phyloP scores from a whole-genome alignment of 53 echinoderm and acorn worm genomes.

The Luidia sarsii region DNA sequence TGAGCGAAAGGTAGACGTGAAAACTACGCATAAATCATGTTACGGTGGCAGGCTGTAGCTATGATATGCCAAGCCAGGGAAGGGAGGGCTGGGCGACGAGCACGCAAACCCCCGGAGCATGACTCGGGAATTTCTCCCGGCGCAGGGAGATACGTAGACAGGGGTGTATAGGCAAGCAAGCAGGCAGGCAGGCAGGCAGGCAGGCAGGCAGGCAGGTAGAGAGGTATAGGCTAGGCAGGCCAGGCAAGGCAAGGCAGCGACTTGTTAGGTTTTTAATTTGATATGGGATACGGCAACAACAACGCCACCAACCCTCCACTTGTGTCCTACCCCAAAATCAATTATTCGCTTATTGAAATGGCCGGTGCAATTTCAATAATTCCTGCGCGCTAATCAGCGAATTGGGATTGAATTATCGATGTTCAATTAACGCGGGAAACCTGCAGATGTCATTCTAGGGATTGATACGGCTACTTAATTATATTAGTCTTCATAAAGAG shows the following conservation, averaged over 20 bases:
- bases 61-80: background rate
- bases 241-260: background rate
- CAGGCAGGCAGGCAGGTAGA: too few relatives aligned
- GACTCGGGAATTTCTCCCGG: conserved; percentile 19
- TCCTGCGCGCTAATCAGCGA: conserved; percentile 49
- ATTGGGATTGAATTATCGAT: conserved; percentile 58
- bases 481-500: conserved; percentile 26
- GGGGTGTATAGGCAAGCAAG: too few relatives aligned
- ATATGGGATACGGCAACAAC: conserved; percentile 21
- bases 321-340: conserved; percentile 14
- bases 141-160: background rate
- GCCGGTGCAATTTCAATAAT: conserved; percentile 58
- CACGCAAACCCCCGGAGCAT: conserved; percentile 27
- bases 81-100: background rate
- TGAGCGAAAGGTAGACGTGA: conserved; percentile 34
- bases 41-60: background rate
- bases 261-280: conserved; percentile 27
- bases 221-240: too few relatives aligned
- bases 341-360: conserved; percentile 54
- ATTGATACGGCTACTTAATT: conserved; percentile 53
- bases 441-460: conserved; percentile 41
- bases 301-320: conserved; percentile 47
- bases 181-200: too few relatives aligned
- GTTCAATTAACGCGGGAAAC: conserved; percentile 52
- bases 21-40: conserved; percentile 56